Base-by-base conservation (phyloP, 1,140 invertebrate species). In the Drosophila ohnishii region DNA sequence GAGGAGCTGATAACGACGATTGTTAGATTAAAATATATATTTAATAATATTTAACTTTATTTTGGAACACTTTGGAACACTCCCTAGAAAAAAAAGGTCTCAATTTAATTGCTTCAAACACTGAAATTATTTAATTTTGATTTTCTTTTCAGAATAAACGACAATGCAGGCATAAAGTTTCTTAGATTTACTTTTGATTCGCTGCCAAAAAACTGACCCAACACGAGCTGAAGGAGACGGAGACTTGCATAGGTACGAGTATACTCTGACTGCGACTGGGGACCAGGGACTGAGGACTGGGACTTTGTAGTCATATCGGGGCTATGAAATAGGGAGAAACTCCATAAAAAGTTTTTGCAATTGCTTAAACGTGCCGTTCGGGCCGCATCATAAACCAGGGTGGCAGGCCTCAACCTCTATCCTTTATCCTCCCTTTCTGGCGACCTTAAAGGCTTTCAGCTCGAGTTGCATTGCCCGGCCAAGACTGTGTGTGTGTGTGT, bases 321-420 rank as follows among this genome's bases (percentile, higher is more conserved):
- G 58, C 61, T 55, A 66, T 30, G 63, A 75, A 83, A 83, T 63
- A 50, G 57, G 56, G 51, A 78, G 71, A 79, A 84, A 75, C 58
- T 40, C 48, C 35, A 73, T 74, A 74, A 73, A 73, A 74, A 73
- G 69, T 73, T 84, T 55, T 84, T 85, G 73, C 77, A 80, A 84
- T 84, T 85, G 81, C 75, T 84, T 84, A 80, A 84, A 85, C 80
- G 80, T 84, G 80, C 80, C 77, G 67, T 74, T 64, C 47, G 76
- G 76, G 62, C 72, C 55, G 56, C 62, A 80, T 72, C 65, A 80
- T 84, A 72, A 62, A 83, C 45, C 39, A 71, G 80, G 45, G 8
- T 37, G 42, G 6, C 62, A 47, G n/a, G 14, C 34, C 51, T 55
- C 16, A 14, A 9, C 16, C 30, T 13, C 28, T 28, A 28, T n/a